phyloP scores from a whole-genome alignment of 2,888 invertebrate species.

The Caenorhabditis angaria region DNA sequence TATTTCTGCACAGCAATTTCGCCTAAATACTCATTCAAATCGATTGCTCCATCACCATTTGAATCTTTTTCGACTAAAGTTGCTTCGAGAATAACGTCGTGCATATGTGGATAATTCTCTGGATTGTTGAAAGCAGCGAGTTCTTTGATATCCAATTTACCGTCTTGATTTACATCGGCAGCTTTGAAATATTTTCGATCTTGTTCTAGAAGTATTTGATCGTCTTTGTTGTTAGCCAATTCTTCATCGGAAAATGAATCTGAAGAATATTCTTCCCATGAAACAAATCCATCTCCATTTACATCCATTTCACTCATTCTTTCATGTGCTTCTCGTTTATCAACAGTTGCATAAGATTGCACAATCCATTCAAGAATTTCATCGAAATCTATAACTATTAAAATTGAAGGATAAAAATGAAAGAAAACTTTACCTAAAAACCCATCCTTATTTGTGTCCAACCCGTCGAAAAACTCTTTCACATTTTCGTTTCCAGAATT shows the following conservation, averaged over 20 bases:
- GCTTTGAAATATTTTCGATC: constrained; percentile 75
- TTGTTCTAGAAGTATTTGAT: constrained; percentile 76
- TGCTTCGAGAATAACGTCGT: constrained; percentile 50
- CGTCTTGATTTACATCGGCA: constrained; percentile 85
- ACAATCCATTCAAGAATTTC: constrained; percentile 93
- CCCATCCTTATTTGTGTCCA: constrained; percentile 87
- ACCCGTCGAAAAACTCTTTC: constrained; percentile 78
- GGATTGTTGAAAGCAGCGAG: constrained; percentile 91
- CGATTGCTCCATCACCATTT: constrained; percentile 85
- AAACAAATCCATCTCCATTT: constrained; percentile 75
- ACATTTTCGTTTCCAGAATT: constrained; percentile 78
- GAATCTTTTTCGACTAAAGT: constrained; percentile 86
- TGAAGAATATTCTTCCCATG: constrained; percentile 89
- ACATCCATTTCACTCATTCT: constrained; percentile 78
- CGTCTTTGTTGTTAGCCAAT: constrained; percentile 68
- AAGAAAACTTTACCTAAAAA: constrained; percentile 77
- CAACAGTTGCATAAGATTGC: constrained; percentile 83
- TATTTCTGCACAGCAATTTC: constrained; percentile 73
- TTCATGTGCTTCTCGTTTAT: constrained; percentile 72
- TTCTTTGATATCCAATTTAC: constrained; percentile 81
- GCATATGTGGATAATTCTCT: constrained; percentile 89
- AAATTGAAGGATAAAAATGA: background rate
- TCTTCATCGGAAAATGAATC: constrained; percentile 80
- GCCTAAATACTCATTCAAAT: constrained; percentile 85
- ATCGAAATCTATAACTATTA: constrained; percentile 30